Evolutionary conservation across 2,113 vertebrate species (phyloP).

Genomic region (Anarrhichthys ocellatus): DNA sequence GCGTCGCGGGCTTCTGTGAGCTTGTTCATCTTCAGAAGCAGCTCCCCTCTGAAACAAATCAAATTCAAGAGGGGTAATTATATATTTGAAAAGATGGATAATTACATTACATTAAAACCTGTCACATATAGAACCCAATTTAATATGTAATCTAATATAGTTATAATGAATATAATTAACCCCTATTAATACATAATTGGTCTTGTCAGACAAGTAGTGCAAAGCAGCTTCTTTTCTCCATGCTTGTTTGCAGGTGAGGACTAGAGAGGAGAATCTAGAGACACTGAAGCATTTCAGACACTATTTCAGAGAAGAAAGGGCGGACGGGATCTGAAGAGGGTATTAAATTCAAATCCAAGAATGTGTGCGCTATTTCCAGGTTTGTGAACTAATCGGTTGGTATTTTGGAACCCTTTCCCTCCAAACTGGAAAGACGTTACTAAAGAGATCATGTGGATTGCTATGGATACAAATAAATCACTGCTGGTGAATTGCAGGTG

Average conservation of each 20-base stretch:
- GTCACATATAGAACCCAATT: too few relatives aligned
- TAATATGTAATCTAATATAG: too few relatives aligned
- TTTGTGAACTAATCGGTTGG: neutral
- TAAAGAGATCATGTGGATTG: neutral
- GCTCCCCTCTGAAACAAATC: slow-evolving; percentile 88
- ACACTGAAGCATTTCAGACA: neutral
- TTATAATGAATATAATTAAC: too few relatives aligned
- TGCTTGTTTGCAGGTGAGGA: neutral
- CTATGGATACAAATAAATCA: neutral
- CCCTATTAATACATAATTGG: too few relatives aligned
- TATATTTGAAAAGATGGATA: neutral
- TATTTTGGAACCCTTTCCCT: neutral
- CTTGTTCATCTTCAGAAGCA: slow-evolving; percentile 98
- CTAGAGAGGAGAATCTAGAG: neutral
- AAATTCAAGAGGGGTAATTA: neutral
- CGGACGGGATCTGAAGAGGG: neutral
- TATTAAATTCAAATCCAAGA: neutral
- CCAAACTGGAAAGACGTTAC: too few relatives aligned
- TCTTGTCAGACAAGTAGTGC: too few relatives aligned
- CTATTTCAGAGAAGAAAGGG: neutral
- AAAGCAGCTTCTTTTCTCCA: neutral
- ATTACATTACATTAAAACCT: neutral
- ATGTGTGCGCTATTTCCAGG: neutral
- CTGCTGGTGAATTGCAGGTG: neutral
- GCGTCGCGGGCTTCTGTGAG: slow-evolving; percentile 94